Conservation (phyloP, 2,113 vertebrate species). For the Brienomyrus longianalis region DNA sequence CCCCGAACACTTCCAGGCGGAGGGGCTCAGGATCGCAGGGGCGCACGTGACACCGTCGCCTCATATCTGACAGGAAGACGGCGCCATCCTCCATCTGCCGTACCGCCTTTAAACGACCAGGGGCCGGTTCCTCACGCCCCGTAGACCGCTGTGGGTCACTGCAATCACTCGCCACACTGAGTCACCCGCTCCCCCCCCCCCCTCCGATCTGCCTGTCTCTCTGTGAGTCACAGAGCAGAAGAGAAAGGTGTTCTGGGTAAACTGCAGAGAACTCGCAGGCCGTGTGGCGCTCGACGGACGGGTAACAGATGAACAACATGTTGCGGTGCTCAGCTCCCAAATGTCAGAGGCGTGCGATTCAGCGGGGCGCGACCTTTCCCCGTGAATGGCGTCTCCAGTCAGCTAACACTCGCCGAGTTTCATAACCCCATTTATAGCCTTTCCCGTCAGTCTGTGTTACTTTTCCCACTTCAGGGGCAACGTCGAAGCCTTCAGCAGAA, state of each 20-base stretch:
- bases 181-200: neutral
- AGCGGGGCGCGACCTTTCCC: neutral
- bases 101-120: neutral
- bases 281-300: neutral
- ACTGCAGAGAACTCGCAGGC: neutral
- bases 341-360: neutral
- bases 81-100: neutral
- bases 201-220: neutral
- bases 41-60: neutral
- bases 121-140: neutral
- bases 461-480: neutral
- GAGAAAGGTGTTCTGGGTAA: neutral
- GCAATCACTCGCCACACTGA: neutral
- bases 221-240: neutral
- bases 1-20: too few species aligned
- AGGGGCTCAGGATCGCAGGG: neutral
- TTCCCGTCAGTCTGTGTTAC: neutral
- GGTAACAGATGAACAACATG: constrained; percentile 4
- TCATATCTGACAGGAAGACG: neutral
- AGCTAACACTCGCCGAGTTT: neutral
- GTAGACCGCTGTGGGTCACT: neutral
- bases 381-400: neutral
- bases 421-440: neutral
- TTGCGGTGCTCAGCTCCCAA: neutral
- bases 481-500: neutral